Evolutionary conservation across 2,797 vertebrate genomes (phyloP).

Genomic region (Anguilla megastoma): DNA sequence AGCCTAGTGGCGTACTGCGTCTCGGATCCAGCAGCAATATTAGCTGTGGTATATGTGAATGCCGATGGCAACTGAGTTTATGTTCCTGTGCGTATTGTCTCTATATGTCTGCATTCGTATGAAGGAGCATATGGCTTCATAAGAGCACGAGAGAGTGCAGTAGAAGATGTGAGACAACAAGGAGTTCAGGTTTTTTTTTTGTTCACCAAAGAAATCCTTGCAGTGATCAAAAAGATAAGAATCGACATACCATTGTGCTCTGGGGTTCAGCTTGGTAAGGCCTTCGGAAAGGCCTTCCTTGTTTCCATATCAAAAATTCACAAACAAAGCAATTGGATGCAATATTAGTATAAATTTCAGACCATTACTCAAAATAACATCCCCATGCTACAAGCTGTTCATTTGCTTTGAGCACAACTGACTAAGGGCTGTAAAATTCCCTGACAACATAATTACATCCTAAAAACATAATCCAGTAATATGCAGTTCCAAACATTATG

Average conservation of each 20-base stretch:
- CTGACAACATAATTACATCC: not conserved
- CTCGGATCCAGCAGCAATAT: not conserved
- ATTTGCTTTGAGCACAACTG: not conserved
- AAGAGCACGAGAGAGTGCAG: not conserved
- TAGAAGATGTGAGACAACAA: not conserved
- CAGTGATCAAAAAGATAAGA: not conserved
- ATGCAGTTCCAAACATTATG: not conserved
- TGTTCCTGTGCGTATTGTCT: not conserved
- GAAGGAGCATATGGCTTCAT: not conserved
- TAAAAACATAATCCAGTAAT: not conserved
- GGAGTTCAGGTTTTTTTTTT: not conserved
- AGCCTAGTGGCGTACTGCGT: conserved; percentile 38
- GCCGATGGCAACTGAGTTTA: not conserved
- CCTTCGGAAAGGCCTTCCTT: not conserved
- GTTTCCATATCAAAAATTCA: not conserved
- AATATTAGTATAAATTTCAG: not conserved
- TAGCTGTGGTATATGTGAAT: conserved; percentile 19
- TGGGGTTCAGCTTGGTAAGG: not conserved
- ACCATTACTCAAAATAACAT: not conserved
- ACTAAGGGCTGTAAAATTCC: not conserved
- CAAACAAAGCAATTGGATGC: not conserved
- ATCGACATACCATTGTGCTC: not conserved
- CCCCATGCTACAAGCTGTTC: not conserved
- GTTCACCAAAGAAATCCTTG: not conserved
- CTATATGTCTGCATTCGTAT: not conserved